A percentile compares a stretch with the other conserved stretches of the same genome.
Conservation (phyloP, 2,888 invertebrate genomes). For the Abscondita cerata region DNA sequence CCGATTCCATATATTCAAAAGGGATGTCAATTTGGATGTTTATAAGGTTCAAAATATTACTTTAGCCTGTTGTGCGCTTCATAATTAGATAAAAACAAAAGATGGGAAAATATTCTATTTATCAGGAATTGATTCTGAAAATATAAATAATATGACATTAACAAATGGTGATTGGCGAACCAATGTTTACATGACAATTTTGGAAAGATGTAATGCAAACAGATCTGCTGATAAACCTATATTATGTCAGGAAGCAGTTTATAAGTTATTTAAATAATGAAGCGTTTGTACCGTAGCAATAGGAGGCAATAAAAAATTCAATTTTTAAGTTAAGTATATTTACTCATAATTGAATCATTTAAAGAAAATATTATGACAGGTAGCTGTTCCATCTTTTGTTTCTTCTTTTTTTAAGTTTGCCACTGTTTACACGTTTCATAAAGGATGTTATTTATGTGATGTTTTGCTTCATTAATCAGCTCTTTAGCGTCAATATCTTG, state of each 20-base stretch:
- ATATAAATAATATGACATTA: background rate
- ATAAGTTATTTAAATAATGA: background rate
- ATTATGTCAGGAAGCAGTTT: no score
- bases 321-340: background rate
- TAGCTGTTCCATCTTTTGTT: no score
- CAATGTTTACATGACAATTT: background rate
- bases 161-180: background rate
- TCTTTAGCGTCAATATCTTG: no score
- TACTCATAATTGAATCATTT: no score
- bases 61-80: slow-evolving; percentile 3
- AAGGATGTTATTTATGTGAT: no score
- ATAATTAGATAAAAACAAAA: background rate
- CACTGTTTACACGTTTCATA: no score
- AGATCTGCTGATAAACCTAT: no score
- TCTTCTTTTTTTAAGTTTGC: no score
- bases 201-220: no score
- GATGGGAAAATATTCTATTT: background rate
- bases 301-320: background rate
- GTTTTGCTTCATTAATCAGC: no score
- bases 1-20: background rate
- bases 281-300: background rate
- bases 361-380: no score
- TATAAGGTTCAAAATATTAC: background rate
- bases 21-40: background rate
- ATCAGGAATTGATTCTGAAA: background rate